Percentiles rank a stretch among this genome's conserved stretches.
phyloP scores from a whole-genome alignment of 2,888 invertebrate genomes.

The Eristalis pertinax region DNA sequence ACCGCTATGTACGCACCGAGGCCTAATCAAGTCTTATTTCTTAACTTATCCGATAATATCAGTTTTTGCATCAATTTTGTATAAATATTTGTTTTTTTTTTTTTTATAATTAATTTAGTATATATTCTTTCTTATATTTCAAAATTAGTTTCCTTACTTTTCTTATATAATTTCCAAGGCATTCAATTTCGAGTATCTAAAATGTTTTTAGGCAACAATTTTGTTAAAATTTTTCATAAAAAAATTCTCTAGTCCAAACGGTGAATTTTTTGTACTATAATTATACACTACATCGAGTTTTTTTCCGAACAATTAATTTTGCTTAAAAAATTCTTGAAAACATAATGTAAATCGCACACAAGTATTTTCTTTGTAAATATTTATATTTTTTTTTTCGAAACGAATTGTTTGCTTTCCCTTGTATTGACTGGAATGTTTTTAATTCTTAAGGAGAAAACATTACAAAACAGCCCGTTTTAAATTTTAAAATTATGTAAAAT shows the following conservation, averaged over 20 bases:
- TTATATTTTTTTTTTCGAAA: conserved; percentile 6
- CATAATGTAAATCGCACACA: conserved; percentile 49
- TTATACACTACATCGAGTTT: conserved; percentile 27
- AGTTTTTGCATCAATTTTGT: conserved; percentile 68
- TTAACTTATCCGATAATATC: conserved; percentile 67
- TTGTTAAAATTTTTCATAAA: conserved; percentile 67
- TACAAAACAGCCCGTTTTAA: conserved; percentile 65
- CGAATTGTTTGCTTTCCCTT: conserved; percentile 11
- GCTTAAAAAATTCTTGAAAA: conserved; percentile 61
- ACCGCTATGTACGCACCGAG: conserved; percentile 21
- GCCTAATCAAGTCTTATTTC: conserved; percentile 43
- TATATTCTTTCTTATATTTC: conserved; percentile 68
- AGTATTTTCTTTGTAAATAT: conserved; percentile 7
- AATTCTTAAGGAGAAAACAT: conserved; percentile 42
- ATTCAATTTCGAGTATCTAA: conserved; percentile 71
- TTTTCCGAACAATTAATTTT: conserved; percentile 63
- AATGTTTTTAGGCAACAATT: conserved; percentile 69
- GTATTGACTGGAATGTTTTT: conserved; percentile 54
- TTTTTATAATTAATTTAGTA: conserved; percentile 73
- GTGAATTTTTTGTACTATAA: conserved; percentile 66
- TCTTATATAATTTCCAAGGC: conserved; percentile 69
- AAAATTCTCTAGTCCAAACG: conserved; percentile 72
- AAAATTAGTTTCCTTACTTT: conserved; percentile 53
- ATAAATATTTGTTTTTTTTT: conserved; percentile 74
- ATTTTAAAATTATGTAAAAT: conserved; percentile 38